Percentiles rank a stretch among this genome's conserved stretches.
phyloP scores from a whole-genome alignment of 2,797 vertebrate genomes.

The Acanthurus leucopareius region DNA sequence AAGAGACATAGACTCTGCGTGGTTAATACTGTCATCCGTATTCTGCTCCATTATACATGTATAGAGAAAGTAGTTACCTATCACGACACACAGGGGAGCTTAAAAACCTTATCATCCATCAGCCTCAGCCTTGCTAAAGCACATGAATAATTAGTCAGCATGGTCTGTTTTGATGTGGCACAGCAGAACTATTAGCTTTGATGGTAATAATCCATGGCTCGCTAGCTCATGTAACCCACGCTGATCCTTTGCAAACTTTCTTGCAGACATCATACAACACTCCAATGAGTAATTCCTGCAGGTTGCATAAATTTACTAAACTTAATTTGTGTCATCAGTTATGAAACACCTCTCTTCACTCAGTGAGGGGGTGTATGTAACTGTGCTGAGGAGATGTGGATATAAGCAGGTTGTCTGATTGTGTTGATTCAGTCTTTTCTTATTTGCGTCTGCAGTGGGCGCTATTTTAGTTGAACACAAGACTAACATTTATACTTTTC shows the following conservation, averaged over 20 bases:
- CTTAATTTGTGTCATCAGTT: constrained; percentile 32
- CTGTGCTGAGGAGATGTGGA: neutral
- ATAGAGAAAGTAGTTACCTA: constrained; percentile 50
- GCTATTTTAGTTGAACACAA: constrained; percentile 1
- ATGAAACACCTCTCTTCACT: constrained; percentile 1
- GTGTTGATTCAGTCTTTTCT: neutral
- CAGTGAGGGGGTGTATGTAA: neutral
- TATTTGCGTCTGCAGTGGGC: neutral
- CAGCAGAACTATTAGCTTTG: constrained; percentile 61
- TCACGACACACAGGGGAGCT: constrained; percentile 50
- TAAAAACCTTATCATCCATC: constrained; percentile 75
- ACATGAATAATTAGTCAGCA: constrained; percentile 71
- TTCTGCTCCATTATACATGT: constrained; percentile 45
- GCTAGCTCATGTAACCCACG: constrained; percentile 25
- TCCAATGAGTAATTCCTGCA: constrained; percentile 27
- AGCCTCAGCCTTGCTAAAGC: constrained; percentile 54
- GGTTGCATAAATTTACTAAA: constrained; percentile 18
- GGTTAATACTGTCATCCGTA: constrained; percentile 64
- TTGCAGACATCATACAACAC: constrained; percentile 20
- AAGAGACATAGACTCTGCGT: neutral
- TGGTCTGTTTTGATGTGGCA: constrained; percentile 63
- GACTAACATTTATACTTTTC: constrained; percentile 14
- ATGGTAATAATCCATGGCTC: constrained; percentile 50
- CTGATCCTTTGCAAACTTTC: constrained; percentile 39
- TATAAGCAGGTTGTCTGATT: neutral